Conservation (phyloP, 30 jellyfish, hydroid and myxozoan genomes). For the Chrysaora quinquecirrha region DNA sequence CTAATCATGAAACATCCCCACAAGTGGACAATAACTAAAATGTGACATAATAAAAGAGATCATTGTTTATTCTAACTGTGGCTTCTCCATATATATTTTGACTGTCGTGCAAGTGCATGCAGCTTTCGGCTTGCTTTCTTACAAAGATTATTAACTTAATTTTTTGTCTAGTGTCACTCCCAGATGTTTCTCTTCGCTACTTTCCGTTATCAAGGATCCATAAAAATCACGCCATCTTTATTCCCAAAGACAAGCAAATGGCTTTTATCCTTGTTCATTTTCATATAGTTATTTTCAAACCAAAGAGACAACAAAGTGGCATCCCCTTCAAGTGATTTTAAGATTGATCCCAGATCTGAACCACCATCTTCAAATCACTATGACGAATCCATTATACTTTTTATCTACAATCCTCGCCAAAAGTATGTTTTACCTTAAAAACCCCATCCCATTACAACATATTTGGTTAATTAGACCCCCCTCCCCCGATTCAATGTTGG, state of each 20-base stretch:
- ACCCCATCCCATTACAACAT: no score
- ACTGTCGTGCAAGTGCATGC: conserved; percentile 46
- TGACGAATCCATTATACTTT: no score
- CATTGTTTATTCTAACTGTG: no score
- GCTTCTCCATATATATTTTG: conserved; percentile 13
- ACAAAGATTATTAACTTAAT: conserved; percentile 21
- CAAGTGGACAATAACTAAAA: conserved; percentile 56
- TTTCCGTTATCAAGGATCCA: conserved; percentile 30
- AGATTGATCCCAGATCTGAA: conserved; percentile 36
- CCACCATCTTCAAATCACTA: no score
- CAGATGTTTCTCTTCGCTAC: conserved; percentile 42
- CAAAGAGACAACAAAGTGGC: conserved; percentile 33
- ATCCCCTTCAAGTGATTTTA: conserved; percentile 51
- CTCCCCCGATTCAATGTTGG: no score
- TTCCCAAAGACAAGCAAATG: no score
- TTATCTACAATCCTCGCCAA: no score
- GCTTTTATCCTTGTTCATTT: no score
- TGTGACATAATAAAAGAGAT: conserved; percentile 39
- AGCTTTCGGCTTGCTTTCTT: conserved; percentile 36
- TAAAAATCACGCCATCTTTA: conserved; percentile 39
- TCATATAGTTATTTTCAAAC: conserved; percentile 59
- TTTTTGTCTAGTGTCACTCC: conserved; percentile 28
- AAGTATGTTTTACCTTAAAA: no score
- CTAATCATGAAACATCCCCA: conserved; percentile 60
- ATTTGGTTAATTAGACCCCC: no score